Base-by-base conservation (phyloP, 2,888 invertebrate species). In the Onchidella celtica region DNA sequence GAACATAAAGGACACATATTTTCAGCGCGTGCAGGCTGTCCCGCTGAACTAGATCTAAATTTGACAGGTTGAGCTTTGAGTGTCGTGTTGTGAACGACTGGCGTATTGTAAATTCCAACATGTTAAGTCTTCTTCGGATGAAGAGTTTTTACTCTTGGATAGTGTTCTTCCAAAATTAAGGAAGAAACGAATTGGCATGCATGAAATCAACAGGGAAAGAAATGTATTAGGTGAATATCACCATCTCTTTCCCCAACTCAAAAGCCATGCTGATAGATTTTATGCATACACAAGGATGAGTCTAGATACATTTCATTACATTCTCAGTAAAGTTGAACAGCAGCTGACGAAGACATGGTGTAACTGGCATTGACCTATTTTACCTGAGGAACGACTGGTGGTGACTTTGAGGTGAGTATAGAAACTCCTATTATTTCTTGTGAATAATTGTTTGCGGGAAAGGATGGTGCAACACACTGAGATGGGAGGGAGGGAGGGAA, bases 241-340 rank as follows among this genome's bases (percentile, higher is more conserved):
- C 68, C 68, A 68, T 68, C 29, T 68, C 68, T 68, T 68, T 69
- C 69, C 34, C 69, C 6, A 69, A 21, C 36, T 34, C 36, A 69
- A 34, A 69, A 69, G 69, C 36, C 69, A 69, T 69, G 69, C 69
- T 36, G 69, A 69, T 36, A 69, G 36, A 69, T 69, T 69, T 34
- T 69, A 69, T 69, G 69, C 69, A 34, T 69, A 69, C 69, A 69
- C 61, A 61, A 21, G 61, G 61, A 21, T 21, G 27, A 61, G 61
- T 61, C 47, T 47, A 47, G 9, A 47, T 47, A 47, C 47, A 47
- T 47, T 47, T 47, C 47, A 47, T 6, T 47, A 47, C 47, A 47
- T 47, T 47, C 47, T 47, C 47, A 47, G 47, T 47, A 47, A 47
- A 47, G 47, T 47, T 47, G 9, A n/a, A n/a, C n/a, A n/a, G n/a